These are phyloP conservation scores for Epicauta chinensis DNA, from an alignment of 1,140 invertebrate species.

Conservation along the genomic window DNA sequence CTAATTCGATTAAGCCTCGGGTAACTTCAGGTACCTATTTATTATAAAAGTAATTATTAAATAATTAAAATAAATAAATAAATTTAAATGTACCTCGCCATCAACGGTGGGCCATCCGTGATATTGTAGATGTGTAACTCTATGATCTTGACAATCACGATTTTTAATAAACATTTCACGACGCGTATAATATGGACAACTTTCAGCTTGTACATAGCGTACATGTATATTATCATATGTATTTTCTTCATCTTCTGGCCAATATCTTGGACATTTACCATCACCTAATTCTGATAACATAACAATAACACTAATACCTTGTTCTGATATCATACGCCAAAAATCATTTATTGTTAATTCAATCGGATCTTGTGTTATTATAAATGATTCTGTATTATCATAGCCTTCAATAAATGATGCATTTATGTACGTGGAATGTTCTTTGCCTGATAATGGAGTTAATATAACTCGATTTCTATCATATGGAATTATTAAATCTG, in stretches of 20 bases:
- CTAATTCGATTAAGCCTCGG: conserved; percentile 72
- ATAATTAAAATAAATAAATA: no score
- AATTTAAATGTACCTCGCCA: no score
- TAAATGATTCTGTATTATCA: conserved; percentile 88
- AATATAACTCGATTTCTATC: conserved; percentile 85
- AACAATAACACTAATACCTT: conserved; percentile 83
- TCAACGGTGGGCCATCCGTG: conserved; percentile 83
- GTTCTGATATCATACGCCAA: conserved; percentile 95
- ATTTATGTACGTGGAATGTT: conserved; percentile 95
- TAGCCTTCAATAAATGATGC: conserved; percentile 96
- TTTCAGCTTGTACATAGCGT: conserved; percentile 80
- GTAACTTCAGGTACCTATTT: conserved; percentile 76
- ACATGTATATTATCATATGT: conserved; percentile 78
- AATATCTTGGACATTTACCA: conserved; percentile 81
- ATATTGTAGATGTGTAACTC: conserved; percentile 81
- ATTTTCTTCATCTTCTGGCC: conserved; percentile 84
- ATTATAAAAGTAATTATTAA: no score
- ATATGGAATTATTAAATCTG: conserved; percentile 82
- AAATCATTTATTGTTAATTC: conserved; percentile 86
- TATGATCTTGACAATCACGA: conserved; percentile 66
- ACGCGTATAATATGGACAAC: conserved; percentile 78
- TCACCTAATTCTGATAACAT: conserved; percentile 86
- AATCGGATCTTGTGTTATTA: conserved; percentile 92
- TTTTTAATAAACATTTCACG: conserved; percentile 77
- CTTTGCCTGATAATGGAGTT: conserved; percentile 69